Conservation (phyloP, 2,113 vertebrate genomes). For the Peromyscus leucopus region DNA sequence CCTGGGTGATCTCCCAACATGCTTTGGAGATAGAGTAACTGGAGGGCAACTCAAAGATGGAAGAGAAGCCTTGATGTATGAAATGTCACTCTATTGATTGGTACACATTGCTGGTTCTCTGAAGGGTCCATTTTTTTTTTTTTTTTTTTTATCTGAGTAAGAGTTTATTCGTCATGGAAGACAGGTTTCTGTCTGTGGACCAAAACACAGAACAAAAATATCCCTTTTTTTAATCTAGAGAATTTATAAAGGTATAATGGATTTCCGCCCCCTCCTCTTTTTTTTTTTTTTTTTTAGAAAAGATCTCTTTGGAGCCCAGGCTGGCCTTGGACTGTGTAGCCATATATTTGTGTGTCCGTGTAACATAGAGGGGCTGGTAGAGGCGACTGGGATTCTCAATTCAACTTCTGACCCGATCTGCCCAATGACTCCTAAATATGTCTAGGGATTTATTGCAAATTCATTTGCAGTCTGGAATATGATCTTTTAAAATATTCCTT, state of each 20-base stretch:
- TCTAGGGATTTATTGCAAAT: not conserved
- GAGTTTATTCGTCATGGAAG: slow-evolving; percentile 19
- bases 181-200: slow-evolving; percentile 18
- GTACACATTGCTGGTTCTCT: not conserved
- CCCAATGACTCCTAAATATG: not conserved
- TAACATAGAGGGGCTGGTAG: not conserved
- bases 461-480: not conserved
- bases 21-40: not conserved
- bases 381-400: not conserved
- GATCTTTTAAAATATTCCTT: not conserved
- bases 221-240: not conserved
- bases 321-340: not conserved
- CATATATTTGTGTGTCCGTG: not conserved
- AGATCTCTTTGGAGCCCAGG: not conserved
- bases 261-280: not conserved
- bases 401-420: not conserved
- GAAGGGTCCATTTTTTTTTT: not conserved
- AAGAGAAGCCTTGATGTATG: slow-evolving; percentile 21
- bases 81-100: not conserved
- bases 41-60: not conserved
- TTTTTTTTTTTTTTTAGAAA: not conserved
- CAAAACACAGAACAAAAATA: slow-evolving; percentile 8
- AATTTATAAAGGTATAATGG: not conserved
- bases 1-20: not conserved
- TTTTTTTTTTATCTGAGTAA: not conserved